Conservation (phyloP, 2,113 vertebrate species). For the Lucifuga dentata region DNA sequence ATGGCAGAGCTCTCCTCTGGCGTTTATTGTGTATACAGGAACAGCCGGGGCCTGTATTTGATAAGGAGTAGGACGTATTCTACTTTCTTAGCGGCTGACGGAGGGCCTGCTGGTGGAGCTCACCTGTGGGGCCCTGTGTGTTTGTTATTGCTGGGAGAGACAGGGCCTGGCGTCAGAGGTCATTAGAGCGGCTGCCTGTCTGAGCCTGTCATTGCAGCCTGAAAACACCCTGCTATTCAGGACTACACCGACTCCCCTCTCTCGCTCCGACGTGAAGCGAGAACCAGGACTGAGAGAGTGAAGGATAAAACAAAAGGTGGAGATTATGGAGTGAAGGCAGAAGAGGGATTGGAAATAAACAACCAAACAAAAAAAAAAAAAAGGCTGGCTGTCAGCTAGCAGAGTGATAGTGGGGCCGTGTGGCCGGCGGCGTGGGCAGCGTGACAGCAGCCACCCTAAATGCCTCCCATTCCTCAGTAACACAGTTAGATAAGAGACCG, state of each 20-base stretch:
- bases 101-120: conserved; percentile 70
- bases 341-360: background rate
- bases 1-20: background rate
- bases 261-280: conserved; percentile 36
- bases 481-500: conserved; percentile 46
- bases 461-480: conserved; percentile 45
- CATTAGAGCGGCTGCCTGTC: conserved; percentile 83
- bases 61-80: conserved; percentile 33
- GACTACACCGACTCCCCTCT: conserved; percentile 65
- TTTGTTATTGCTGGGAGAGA: conserved; percentile 80
- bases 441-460: conserved; percentile 28
- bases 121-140: conserved; percentile 69
- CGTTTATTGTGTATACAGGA: conserved; percentile 34
- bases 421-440: background rate
- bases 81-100: conserved; percentile 68
- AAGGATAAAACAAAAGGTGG: conserved; percentile 8
- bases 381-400: conserved; percentile 1
- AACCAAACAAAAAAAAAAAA: background rate
- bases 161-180: conserved; percentile 82
- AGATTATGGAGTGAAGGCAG: conserved; percentile 16
- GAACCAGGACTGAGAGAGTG: conserved; percentile 9
- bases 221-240: conserved; percentile 82
- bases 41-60: conserved; percentile 22
- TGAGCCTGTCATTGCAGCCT: conserved; percentile 81
- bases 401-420: background rate